phyloP scores from a whole-genome alignment of 2,797 vertebrate species.

The Lateolabrax maculatus region DNA sequence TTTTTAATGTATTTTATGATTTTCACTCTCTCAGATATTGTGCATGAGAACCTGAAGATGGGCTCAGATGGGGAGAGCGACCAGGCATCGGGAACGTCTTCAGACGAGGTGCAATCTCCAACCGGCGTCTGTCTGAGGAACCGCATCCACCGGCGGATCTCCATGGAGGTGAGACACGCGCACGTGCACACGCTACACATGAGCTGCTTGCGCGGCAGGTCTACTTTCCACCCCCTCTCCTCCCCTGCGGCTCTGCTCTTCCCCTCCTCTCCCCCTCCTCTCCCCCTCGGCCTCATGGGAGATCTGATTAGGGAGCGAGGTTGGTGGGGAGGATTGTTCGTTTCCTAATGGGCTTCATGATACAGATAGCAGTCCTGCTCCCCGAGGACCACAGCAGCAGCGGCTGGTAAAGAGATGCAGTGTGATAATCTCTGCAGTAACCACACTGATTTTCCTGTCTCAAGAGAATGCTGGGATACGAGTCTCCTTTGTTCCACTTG shows the following conservation, averaged over 20 bases:
- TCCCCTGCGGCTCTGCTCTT: constrained; percentile 51
- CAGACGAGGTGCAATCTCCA: constrained; percentile 98
- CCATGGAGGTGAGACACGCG: constrained; percentile 92
- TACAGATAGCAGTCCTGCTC: constrained; percentile 49
- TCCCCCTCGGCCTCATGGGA: constrained; percentile 11
- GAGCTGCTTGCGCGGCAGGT: background rate
- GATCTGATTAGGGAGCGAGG: background rate
- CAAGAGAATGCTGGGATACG: constrained; percentile 11
- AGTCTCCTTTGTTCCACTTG: constrained; percentile 29
- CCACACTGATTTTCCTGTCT: constrained; percentile 3
- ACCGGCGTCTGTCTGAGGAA: constrained; percentile 97
- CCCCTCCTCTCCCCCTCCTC: constrained; percentile 40
- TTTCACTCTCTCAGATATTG: constrained; percentile 89
- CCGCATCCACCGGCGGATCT: constrained; percentile 94
- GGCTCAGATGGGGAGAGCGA: constrained; percentile 97
- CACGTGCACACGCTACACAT: background rate
- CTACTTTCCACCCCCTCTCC: background rate
- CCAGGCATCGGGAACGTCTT: constrained; percentile 98
- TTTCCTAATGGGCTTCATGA: constrained; percentile 55
- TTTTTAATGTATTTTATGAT: background rate
- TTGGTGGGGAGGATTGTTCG: background rate
- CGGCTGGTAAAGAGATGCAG: constrained; percentile 23
- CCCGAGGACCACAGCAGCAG: constrained; percentile 39
- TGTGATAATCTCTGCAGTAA: constrained; percentile 31
- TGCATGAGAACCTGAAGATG: constrained; percentile 99